Evolutionary conservation across 1,140 invertebrate genomes (phyloP), one percentile per base, ranked within the genome.

Genomic region (Watersipora subatra): DNA sequence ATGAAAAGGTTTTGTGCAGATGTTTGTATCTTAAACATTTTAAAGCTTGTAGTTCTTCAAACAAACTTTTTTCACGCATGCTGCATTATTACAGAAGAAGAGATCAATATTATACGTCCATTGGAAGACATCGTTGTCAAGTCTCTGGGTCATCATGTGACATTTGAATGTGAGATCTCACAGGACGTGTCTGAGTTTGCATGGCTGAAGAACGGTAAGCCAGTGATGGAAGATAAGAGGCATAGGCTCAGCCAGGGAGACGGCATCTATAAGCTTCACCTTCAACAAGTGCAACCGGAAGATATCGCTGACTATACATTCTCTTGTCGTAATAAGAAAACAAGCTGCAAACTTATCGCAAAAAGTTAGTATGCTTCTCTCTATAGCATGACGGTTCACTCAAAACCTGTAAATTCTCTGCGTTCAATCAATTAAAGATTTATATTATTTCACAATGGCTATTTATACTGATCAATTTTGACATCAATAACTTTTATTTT

Each of bases 271-370:
- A 89, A 87, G 70, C 83, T 97, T 1, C 87, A 89, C 2, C 89
- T 97, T 0, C 86, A 88, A 71, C 90, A 94, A 71, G 88, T 96
- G 0, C 93, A 88, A 77, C 90, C 91, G 1, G 93, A 96, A 79
- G 94, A 97, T 80, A 92, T 92, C 20, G 94, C 97, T 78, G 93
- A 97, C 77, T 98, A 97, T 77, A 86, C 91, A 19, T 94, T 92
- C 34, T 46, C 34, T 7, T 46, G 34, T 46, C 34, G 34, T 7
- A n/a, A n/a, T n/a, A 46, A 46, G n/a, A 46, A 46, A n/a, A 46
- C 34, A 46, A 12, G 7, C 34, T 7, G 7, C 7, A 46, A 46
- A 46, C 34, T 46, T 46, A 46, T 46, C 34, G 7, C 34, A 12
- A 46, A 46, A 46, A 46, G 34, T 46, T 12, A 12, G 34, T 46